Percentiles rank a stretch among this genome's conserved stretches.
Evolutionary conservation across 2,888 invertebrate genomes (phyloP).

Genomic region (Nomada goodeniana): DNA sequence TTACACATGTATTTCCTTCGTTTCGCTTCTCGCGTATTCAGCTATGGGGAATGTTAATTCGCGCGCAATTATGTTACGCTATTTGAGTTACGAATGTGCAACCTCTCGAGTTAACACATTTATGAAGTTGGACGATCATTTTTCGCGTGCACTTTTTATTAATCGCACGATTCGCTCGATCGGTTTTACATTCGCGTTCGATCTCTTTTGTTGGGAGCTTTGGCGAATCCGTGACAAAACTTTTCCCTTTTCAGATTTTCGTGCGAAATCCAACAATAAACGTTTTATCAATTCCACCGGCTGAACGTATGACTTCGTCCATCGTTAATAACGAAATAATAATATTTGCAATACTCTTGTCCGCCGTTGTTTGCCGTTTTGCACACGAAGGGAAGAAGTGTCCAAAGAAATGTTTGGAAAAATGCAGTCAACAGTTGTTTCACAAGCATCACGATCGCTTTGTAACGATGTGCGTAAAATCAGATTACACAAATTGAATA

Average conservation of each 20-base stretch:
- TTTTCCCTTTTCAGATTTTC: background rate
- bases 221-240: too few species aligned
- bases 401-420: slow-evolving; percentile 31
- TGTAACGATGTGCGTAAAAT: slow-evolving; percentile 53
- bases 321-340: background rate
- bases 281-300: background rate
- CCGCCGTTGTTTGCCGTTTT: slow-evolving; percentile 1
- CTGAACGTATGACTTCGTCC: background rate
- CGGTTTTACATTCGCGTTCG: too few species aligned
- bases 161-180: too few species aligned
- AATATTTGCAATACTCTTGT: background rate
- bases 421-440: slow-evolving; percentile 53
- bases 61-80: too few species aligned
- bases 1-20: background rate
- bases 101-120: too few species aligned
- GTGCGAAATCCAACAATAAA: too few species aligned
- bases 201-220: too few species aligned
- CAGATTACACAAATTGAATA: slow-evolving; percentile 54
- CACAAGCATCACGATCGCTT: slow-evolving; percentile 40
- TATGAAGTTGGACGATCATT: too few species aligned
- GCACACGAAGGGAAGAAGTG: background rate
- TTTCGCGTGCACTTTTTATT: too few species aligned
- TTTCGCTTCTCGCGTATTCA: background rate
- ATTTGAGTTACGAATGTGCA: too few species aligned
- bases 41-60: background rate